phyloP scores from a whole-genome alignment of 2,113 vertebrate species.

The Apodemus speciosus region DNA sequence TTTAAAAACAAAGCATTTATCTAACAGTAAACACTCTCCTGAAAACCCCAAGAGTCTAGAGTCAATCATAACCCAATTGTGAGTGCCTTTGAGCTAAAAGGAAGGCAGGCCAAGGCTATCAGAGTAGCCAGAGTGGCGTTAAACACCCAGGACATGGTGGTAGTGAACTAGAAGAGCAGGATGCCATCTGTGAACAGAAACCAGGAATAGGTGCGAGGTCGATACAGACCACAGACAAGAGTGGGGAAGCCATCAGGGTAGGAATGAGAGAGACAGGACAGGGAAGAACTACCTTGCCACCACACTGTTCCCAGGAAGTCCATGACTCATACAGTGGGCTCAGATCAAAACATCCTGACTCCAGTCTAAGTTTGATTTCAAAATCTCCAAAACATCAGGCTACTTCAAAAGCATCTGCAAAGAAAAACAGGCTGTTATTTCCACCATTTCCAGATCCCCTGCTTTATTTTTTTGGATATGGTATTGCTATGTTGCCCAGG shows the following conservation, averaged over 20 bases:
- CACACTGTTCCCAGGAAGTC: fast-evolving
- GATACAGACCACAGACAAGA: not conserved
- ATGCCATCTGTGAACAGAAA: fast-evolving
- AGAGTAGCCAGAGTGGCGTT: not conserved
- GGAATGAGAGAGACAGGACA: no score
- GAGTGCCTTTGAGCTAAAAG: no score
- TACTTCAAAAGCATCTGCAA: not conserved
- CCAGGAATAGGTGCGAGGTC: not conserved
- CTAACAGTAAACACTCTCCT: not conserved
- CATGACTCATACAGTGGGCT: fast-evolving
- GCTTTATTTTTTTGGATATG: not conserved
- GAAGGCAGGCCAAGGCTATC: not conserved
- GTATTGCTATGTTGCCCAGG: not conserved
- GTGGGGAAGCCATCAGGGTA: not conserved
- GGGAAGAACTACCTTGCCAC: not conserved
- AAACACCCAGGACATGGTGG: not conserved
- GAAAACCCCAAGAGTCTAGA: not conserved
- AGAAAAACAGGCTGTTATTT: not conserved
- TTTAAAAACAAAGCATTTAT: conserved; percentile 16
- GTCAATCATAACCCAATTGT: not conserved
- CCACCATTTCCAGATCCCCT: not conserved
- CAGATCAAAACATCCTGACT: no score
- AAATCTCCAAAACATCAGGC: not conserved
- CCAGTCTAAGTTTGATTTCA: not conserved
- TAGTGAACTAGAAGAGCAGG: not conserved